These are phyloP conservation scores for Aphis gossypii DNA, from an alignment of 1,140 invertebrate genomes.

Conservation along the genomic window DNA sequence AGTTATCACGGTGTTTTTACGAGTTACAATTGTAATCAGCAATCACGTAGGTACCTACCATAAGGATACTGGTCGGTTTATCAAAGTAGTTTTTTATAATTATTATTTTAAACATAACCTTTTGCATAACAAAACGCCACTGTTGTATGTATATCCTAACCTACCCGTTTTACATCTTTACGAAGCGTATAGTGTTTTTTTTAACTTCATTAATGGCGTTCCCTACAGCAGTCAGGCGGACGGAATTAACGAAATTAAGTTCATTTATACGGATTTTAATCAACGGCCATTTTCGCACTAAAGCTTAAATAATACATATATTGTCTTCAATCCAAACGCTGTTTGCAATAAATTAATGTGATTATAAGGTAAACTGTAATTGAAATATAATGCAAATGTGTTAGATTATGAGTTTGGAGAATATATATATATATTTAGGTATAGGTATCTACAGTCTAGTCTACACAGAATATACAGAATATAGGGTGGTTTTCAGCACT, in stretches of 20 bases:
- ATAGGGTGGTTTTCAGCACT: no score
- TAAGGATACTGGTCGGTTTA: conserved; percentile 30
- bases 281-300: background rate
- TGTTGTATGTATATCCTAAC: background rate
- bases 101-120: conserved; percentile 32
- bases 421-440: background rate
- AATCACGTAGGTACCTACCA: background rate
- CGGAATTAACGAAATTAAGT: background rate
- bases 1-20: conserved; percentile 49
- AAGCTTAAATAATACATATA: background rate
- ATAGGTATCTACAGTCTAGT: no score
- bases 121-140: background rate
- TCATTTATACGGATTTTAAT: background rate
- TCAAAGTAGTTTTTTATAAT: conserved; percentile 31
- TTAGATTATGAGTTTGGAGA: background rate
- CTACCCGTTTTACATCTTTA: background rate
- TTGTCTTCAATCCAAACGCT: background rate
- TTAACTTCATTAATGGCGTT: background rate
- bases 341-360: background rate
- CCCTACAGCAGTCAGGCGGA: background rate
- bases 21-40: conserved; percentile 51
- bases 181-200: background rate
- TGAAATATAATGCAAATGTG: background rate
- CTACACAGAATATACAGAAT: no score
- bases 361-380: background rate